Percentiles rank a stretch among this genome's conserved stretches.
These are phyloP conservation scores for Melanargia galathea DNA, from an alignment of 2,888 invertebrate genomes.

Conservation along the genomic window DNA sequence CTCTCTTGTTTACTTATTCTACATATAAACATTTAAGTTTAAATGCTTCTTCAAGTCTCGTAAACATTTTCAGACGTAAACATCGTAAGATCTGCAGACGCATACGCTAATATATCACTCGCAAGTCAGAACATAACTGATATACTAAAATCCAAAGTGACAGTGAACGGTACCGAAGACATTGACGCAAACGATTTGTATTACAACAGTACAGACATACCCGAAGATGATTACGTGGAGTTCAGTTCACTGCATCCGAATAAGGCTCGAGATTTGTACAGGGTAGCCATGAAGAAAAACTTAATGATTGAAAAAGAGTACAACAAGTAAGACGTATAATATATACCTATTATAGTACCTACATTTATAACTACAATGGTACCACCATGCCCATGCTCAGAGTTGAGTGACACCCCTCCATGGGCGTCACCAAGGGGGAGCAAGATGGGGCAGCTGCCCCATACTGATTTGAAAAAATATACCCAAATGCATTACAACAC, in stretches of 20 bases:
- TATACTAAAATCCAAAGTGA: conserved; percentile 4
- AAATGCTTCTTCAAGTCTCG: too few relatives aligned
- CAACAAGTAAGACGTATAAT: conserved; percentile 1
- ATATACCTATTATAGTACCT: too few relatives aligned
- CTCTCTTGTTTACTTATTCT: too few relatives aligned
- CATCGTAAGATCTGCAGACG: not conserved
- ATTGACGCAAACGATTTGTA: conserved; percentile 4
- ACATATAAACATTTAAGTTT: too few relatives aligned
- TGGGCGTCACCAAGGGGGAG: too few relatives aligned
- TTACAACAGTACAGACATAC: conserved; percentile 13
- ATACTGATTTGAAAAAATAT: too few relatives aligned
- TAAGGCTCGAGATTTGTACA: conserved; percentile 39
- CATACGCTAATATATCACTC: not conserved
- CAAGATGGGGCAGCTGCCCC: too few relatives aligned
- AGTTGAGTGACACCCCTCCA: too few relatives aligned
- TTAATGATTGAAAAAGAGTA: conserved; percentile 12
- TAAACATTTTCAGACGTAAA: conserved; percentile 14
- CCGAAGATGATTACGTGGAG: conserved; percentile 32
- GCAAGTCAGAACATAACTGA: not conserved
- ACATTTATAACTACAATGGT: too few relatives aligned
- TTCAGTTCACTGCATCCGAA: conserved; percentile 41
- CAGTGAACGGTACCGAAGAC: conserved; percentile 1
- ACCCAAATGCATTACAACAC: too few relatives aligned
- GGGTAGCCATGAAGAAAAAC: conserved; percentile 33
- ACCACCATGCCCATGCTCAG: too few relatives aligned